phyloP scores from a whole-genome alignment of 2,888 invertebrate genomes.

The Azorinus chamasolen region DNA sequence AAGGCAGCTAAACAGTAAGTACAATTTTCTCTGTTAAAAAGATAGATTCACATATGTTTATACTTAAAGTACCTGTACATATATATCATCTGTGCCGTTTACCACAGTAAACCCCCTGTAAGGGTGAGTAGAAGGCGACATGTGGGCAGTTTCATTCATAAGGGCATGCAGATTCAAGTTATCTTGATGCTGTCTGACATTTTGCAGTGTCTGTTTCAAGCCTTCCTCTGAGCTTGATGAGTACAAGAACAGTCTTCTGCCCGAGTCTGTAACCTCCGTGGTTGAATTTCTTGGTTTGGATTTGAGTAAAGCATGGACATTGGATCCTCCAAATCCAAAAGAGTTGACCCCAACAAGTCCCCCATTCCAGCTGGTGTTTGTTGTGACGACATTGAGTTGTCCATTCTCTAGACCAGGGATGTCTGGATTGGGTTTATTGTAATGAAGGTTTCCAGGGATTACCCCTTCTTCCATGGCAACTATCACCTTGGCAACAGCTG shows the following conservation, averaged over 20 bases:
- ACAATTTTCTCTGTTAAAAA: too few species aligned
- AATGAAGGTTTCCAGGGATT: slow-evolving; percentile 97
- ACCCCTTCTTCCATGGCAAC: slow-evolving; percentile 96
- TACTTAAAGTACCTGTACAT: slow-evolving; percentile 80
- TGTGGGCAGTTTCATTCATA: slow-evolving; percentile 78
- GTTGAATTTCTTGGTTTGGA: slow-evolving; percentile 86
- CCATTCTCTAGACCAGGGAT: slow-evolving; percentile 97
- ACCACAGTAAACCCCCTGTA: slow-evolving; percentile 94
- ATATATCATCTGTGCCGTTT: slow-evolving; percentile 86
- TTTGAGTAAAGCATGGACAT: slow-evolving; percentile 85
- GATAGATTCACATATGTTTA: too few species aligned
- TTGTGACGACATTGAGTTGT: slow-evolving; percentile 94
- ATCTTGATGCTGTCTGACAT: slow-evolving; percentile 89
- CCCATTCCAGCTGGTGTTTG: slow-evolving; percentile 94
- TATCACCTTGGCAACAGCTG: slow-evolving; percentile 95
- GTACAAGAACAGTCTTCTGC: slow-evolving; percentile 91
- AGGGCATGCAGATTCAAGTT: slow-evolving; percentile 83
- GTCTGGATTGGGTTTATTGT: slow-evolving; percentile 93
- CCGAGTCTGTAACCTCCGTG: slow-evolving; percentile 13
- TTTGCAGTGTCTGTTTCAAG: slow-evolving; percentile 91
- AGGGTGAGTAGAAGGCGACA: slow-evolving; percentile 91
- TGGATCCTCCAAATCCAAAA: slow-evolving; percentile 97
- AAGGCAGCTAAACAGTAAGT: not conserved
- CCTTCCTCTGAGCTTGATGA: slow-evolving; percentile 95
- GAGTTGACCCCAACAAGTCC: slow-evolving; percentile 98